Conservation (phyloP, 2,113 vertebrate genomes). For the Phylloscopus trochilus region DNA sequence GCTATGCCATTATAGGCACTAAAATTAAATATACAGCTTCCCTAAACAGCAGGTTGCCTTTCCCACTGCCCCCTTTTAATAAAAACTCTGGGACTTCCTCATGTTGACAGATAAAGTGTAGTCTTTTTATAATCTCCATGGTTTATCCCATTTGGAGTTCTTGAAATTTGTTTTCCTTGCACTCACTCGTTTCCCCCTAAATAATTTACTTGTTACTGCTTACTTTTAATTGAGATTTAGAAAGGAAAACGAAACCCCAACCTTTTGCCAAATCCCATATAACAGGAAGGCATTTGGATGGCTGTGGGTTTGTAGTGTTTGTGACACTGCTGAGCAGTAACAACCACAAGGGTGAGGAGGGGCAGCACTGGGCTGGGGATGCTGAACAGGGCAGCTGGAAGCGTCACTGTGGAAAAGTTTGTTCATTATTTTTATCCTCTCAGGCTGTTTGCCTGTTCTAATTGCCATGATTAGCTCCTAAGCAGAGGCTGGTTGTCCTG, state of each 20-base stretch:
- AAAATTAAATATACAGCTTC: slow-evolving; percentile 39
- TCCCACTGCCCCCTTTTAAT: slow-evolving; percentile 40
- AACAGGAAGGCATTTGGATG: background rate
- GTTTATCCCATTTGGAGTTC: background rate
- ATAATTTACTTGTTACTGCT: background rate
- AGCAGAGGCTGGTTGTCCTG: background rate
- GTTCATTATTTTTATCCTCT: background rate
- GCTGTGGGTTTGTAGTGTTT: background rate
- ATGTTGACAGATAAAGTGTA: slow-evolving; percentile 14
- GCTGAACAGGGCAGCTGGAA: slow-evolving; percentile 32
- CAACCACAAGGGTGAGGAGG: slow-evolving; percentile 61
- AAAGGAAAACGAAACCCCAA: background rate
- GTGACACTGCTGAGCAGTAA: background rate
- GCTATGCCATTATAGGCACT: slow-evolving; percentile 14
- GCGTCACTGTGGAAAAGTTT: background rate
- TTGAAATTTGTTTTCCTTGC: background rate
- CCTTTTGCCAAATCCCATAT: background rate
- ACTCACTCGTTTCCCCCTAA: background rate
- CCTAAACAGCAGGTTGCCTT: slow-evolving; percentile 31
- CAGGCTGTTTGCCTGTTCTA: background rate
- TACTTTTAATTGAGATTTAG: slow-evolving; percentile 4
- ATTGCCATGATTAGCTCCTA: background rate
- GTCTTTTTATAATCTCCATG: background rate
- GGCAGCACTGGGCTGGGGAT: background rate
- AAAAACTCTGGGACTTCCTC: slow-evolving; percentile 16